Evolutionary conservation across 2,888 invertebrate species (phyloP), one percentile per base, ranked within the genome.

Genomic region (Drosophila nigritarsus): DNA sequence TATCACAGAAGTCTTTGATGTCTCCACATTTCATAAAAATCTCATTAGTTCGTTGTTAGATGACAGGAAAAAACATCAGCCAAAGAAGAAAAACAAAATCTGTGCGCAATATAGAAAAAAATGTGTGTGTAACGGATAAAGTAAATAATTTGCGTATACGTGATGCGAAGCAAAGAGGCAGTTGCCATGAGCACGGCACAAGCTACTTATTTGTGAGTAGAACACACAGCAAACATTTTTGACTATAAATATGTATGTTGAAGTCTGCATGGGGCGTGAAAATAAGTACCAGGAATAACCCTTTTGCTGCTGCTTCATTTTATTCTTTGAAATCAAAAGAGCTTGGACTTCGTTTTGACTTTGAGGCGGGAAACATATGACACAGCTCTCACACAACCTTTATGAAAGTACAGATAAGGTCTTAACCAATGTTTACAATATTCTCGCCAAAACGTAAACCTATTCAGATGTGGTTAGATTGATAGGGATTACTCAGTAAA

Each of bases 11-110:
- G 65, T 73, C 78, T 80, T 80, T 80, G 79, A 80, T 78, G 81
- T 80, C 66, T 65, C 67, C 58, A 70, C 73, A 59, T 79, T 79
- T 77, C 74, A 80, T 71, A 83, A 83, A 82, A 78, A 66, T 65
- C 84, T 77, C 79, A 83, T 83, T 83, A 87, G 71, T 82, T 79
- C 79, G 65, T 68, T 73, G 64, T 54, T 75, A 72, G 63, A 73
- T 72, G 63, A 58, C 36, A 20, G 55, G 56, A 53, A 55, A 64
- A 49, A 48, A 11, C 38, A 18, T 29, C 13, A 50, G 11, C n/a
- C 2, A 36, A 20, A 53, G 18, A 50, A 53, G 15, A 29, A 49
- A 24, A 55, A 53, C 51, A 48, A 56, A 55, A 67, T 54, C 64
- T 65, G 32, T 73, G 45, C 64, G 42, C 49, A 51, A 18, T 29